Conservation (phyloP, 1,140 invertebrate species). For the Drosophila repleta region DNA sequence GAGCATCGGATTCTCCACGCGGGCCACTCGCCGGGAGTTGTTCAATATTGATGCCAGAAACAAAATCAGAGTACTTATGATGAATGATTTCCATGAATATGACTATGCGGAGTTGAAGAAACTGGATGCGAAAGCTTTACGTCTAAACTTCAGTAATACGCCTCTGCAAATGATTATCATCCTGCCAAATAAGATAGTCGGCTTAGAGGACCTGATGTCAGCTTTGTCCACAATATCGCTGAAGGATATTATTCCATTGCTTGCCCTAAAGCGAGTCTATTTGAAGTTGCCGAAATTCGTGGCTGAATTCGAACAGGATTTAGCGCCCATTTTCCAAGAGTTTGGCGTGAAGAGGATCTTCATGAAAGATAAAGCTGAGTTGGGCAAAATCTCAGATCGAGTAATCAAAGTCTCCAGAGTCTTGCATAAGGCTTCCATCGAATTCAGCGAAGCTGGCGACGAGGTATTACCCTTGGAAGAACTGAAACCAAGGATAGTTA, state of each 20-base stretch:
- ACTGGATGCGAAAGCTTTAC: constrained; percentile 1
- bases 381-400: not conserved
- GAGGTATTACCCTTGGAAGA: not conserved
- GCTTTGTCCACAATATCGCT: not conserved
- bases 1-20: not conserved
- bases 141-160: not conserved
- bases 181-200: not conserved
- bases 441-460: not conserved
- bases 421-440: constrained; percentile 9
- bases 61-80: not conserved
- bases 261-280: not conserved
- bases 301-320: constrained; percentile 10
- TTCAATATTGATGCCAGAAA: not conserved
- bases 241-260: not conserved
- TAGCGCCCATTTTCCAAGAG: not conserved
- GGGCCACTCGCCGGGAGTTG: not conserved
- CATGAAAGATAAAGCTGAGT: constrained; percentile 8
- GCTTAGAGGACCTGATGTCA: not conserved
- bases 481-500: not conserved
- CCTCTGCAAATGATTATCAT: constrained; percentile 15
- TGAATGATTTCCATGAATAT: constrained; percentile 7
- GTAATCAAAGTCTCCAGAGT: constrained; percentile 8
- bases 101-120: constrained; percentile 4
- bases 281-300: constrained; percentile 14
- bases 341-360: constrained; percentile 7